Percentiles rank a stretch among this genome's conserved stretches.
These are phyloP conservation scores for Coregonus sp. DNA, from an alignment of 2,797 vertebrate species.

Conservation along the genomic window DNA sequence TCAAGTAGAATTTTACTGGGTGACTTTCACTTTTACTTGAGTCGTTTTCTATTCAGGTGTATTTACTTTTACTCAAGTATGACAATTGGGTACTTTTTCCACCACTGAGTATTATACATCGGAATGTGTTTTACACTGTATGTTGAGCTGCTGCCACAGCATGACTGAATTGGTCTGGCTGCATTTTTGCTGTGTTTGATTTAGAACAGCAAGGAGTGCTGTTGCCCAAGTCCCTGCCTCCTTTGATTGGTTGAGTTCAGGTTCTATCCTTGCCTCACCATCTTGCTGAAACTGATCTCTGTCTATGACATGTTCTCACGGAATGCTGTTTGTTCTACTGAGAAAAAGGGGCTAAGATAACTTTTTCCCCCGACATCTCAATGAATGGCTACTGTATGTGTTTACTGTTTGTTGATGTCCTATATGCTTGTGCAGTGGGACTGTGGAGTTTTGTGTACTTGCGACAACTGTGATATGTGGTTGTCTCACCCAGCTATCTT, in stretches of 20 bases:
- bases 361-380: background rate
- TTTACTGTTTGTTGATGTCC: conserved; percentile 47
- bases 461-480: no score
- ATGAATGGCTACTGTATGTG: conserved; percentile 30
- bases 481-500: no score
- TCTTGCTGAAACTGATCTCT: background rate
- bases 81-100: no score
- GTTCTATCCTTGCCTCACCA: conserved; percentile 36
- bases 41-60: no score
- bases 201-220: conserved; percentile 36
- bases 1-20: no score
- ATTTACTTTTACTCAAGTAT: no score
- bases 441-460: conserved; percentile 17
- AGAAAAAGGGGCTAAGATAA: background rate
- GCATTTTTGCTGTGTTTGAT: conserved; percentile 23
- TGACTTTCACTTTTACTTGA: no score
- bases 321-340: background rate
- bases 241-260: conserved; percentile 26
- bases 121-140: background rate
- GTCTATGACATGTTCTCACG: background rate
- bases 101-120: background rate
- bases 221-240: conserved; percentile 34
- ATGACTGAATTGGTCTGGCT: background rate
- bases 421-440: conserved; percentile 31
- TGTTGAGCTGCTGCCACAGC: background rate